Percentiles rank a stretch among this genome's conserved stretches.
phyloP scores from a whole-genome alignment of 2,113 vertebrate species.

The Cyanistes caeruleus region DNA sequence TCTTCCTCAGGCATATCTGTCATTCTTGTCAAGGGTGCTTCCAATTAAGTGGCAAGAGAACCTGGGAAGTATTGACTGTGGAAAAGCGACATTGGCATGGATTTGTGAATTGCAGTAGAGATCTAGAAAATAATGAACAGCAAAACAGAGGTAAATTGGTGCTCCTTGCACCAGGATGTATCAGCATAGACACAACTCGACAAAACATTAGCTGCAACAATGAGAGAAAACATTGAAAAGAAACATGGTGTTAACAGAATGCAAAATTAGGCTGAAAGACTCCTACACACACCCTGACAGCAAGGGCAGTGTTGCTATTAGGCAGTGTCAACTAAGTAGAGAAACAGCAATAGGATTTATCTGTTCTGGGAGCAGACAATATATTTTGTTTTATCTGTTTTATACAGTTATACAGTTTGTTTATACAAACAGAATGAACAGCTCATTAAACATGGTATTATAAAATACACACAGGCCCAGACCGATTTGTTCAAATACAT shows the following conservation, averaged over 20 bases:
- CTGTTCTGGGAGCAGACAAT: not conserved
- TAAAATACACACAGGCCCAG: not conserved
- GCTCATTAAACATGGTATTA: not conserved
- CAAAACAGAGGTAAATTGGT: not conserved
- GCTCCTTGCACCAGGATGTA: not conserved
- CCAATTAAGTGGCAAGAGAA: constrained; percentile 14
- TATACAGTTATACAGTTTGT: too few species aligned
- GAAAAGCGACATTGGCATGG: not conserved
- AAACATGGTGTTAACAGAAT: not conserved
- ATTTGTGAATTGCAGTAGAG: not conserved
- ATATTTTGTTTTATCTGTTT: not conserved
- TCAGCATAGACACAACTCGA: not conserved
- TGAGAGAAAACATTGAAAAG: not conserved
- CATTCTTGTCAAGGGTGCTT: constrained; percentile 1
- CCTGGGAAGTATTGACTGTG: not conserved
- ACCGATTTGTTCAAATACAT: not conserved
- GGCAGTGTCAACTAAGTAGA: not conserved
- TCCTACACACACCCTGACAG: not conserved
- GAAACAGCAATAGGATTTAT: not conserved
- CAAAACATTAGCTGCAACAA: not conserved
- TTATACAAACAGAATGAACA: not conserved
- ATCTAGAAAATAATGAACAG: not conserved
- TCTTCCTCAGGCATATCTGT: constrained; percentile 1
- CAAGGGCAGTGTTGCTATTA: not conserved
- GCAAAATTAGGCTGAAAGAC: not conserved